A percentile compares a stretch with the other conserved stretches of the same genome.
Conservation (phyloP, 2,888 invertebrate genomes). For the Drosophila helvetica region DNA sequence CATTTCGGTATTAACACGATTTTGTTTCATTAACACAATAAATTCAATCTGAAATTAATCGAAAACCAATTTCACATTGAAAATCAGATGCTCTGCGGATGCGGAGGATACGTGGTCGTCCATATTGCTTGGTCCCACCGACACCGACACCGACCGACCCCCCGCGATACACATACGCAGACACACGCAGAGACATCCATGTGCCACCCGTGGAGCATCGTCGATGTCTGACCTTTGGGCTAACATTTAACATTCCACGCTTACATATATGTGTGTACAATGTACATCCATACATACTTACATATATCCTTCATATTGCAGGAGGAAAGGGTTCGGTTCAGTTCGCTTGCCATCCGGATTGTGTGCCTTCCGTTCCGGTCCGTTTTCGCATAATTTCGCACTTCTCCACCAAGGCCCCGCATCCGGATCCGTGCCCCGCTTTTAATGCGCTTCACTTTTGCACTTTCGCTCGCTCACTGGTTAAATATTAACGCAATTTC, state of each 20-base stretch:
- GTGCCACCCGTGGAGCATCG: neutral
- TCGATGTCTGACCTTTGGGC: conserved; percentile 26
- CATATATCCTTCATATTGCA: neutral
- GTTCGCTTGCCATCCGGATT: no score
- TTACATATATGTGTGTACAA: no score
- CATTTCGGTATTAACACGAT: conserved; percentile 12
- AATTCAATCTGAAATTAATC: conserved; percentile 18
- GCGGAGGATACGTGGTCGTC: neutral
- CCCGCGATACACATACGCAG: no score
- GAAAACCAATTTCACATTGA: conserved; percentile 14
- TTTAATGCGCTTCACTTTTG: conserved; percentile 54
- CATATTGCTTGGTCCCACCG: no score
- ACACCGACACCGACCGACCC: no score
- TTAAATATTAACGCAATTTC: conserved; percentile 80
- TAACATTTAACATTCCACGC: conserved; percentile 21
- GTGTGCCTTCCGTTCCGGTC: no score
- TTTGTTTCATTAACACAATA: conserved; percentile 18
- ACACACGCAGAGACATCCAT: no score
- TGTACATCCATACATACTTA: neutral
- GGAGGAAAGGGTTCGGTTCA: neutral
- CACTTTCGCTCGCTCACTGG: conserved; percentile 62
- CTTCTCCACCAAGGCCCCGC: conserved; percentile 32
- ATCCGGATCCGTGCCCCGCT: conserved; percentile 8
- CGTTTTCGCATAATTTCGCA: conserved; percentile 55
- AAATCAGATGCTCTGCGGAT: neutral